Conservation (phyloP, 2,113 vertebrate species). For the Rhinopomastus cyanomelas region DNA sequence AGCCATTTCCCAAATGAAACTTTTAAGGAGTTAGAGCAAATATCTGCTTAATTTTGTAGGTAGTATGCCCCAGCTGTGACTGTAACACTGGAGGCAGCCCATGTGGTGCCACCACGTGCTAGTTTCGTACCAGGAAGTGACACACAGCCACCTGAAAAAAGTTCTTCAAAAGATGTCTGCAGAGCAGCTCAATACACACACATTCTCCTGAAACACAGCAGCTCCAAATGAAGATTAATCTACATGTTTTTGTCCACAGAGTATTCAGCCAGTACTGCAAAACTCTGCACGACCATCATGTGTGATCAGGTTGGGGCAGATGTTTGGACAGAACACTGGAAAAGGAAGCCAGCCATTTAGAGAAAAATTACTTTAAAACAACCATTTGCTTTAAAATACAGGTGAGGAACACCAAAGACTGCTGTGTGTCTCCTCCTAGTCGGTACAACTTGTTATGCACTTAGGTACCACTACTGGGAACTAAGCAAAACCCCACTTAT, state of each 20-base stretch:
- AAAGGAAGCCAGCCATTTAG: neutral
- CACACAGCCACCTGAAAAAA: neutral
- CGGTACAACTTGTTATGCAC: neutral
- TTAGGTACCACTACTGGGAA: neutral
- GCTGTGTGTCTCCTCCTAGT: neutral
- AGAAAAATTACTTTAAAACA: neutral
- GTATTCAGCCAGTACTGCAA: neutral
- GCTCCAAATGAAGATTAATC: neutral
- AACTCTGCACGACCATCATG: neutral
- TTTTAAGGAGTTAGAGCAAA: neutral
- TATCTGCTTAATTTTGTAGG: neutral
- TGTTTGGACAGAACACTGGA: neutral
- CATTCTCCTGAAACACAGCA: neutral
- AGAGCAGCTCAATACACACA: neutral
- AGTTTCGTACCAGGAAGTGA: slow-evolving; percentile 28
- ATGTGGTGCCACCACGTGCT: neutral
- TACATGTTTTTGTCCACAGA: neutral
- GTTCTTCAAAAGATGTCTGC: neutral
- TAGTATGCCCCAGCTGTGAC: neutral
- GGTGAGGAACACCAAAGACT: neutral
- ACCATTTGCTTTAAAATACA: neutral
- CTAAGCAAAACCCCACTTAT: neutral
- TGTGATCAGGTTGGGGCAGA: neutral
- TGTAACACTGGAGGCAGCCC: neutral
- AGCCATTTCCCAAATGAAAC: neutral